Percentiles rank a stretch among this genome's conserved stretches.
Evolutionary conservation across 1,140 invertebrate genomes (phyloP).

Genomic region (Conus ventricosus): DNA sequence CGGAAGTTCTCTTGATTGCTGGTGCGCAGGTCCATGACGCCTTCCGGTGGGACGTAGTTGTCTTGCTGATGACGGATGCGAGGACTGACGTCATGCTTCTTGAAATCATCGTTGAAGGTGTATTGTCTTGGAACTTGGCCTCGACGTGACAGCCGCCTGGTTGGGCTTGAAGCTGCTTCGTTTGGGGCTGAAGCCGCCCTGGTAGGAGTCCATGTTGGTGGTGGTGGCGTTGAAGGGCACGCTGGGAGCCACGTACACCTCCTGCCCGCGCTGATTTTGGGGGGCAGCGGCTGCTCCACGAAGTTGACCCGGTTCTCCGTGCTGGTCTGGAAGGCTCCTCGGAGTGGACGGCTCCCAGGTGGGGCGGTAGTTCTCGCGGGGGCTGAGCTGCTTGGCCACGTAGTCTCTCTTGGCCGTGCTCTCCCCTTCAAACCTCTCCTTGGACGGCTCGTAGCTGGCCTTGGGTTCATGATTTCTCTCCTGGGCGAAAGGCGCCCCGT

Average conservation of each 20-base stretch:
- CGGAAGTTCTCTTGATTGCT: slow-evolving; percentile 62
- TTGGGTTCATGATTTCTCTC: slow-evolving; percentile 31
- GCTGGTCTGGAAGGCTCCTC: slow-evolving; percentile 34
- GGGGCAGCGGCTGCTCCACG: slow-evolving; percentile 31
- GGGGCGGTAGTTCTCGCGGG: slow-evolving; percentile 36
- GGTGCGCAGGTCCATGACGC: slow-evolving; percentile 48
- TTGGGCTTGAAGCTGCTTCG: slow-evolving; percentile 35
- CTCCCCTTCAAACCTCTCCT: slow-evolving; percentile 26
- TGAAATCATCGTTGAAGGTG: slow-evolving; percentile 38
- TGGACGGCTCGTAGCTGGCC: slow-evolving; percentile 44
- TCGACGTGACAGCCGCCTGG: slow-evolving; percentile 22
- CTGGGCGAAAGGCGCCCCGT: background rate
- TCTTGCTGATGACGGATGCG: slow-evolving; percentile 28
- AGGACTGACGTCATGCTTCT: slow-evolving; percentile 29
- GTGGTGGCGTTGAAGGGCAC: slow-evolving; percentile 42
- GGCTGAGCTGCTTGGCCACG: slow-evolving; percentile 30
- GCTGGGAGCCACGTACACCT: slow-evolving; percentile 37
- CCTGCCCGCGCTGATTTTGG: slow-evolving; percentile 15
- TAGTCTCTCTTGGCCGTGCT: slow-evolving; percentile 36
- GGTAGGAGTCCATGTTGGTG: slow-evolving; percentile 41
- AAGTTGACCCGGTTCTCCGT: slow-evolving; percentile 45
- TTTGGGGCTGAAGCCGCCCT: slow-evolving; percentile 35
- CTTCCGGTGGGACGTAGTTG: slow-evolving; percentile 38
- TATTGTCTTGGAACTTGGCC: slow-evolving; percentile 40
- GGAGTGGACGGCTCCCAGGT: slow-evolving; percentile 15